phyloP scores from a whole-genome alignment of 2,888 invertebrate genomes.

The Rhorus exstirpatorius region DNA sequence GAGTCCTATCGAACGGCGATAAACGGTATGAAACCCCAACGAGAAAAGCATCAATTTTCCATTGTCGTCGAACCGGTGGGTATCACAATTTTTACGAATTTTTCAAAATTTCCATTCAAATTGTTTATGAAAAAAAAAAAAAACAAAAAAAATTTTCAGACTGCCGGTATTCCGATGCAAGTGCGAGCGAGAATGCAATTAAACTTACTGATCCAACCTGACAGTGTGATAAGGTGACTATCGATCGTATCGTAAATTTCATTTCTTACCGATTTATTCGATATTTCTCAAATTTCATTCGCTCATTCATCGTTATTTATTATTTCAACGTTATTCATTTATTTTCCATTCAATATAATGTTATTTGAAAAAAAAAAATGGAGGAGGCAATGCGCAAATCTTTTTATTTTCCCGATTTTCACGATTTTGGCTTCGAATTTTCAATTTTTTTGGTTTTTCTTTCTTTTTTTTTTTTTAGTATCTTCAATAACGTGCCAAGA shows the following conservation, averaged over 20 bases:
- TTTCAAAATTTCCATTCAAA: background rate
- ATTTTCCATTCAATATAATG: no score
- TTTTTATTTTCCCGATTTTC: background rate
- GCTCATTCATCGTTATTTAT: no score
- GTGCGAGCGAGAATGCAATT: slow-evolving; percentile 93
- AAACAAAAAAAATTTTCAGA: slow-evolving; percentile 80
- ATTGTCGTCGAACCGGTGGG: slow-evolving; percentile 90
- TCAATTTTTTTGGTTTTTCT: no score
- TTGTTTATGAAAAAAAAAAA: background rate
- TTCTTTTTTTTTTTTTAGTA: slow-evolving; percentile 85
- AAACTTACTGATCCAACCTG: slow-evolving; percentile 89
- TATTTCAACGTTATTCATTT: no score
- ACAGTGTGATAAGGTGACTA: slow-evolving; percentile 87
- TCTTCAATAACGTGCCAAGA: slow-evolving; percentile 87
- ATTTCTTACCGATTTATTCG: no score
- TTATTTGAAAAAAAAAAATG: no score
- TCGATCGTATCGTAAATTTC: background rate
- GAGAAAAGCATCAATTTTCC: slow-evolving; percentile 89
- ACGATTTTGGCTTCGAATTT: no score
- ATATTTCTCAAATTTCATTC: no score
- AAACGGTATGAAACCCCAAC: slow-evolving; percentile 89
- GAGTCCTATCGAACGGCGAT: slow-evolving; percentile 89
- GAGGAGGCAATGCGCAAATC: no score
- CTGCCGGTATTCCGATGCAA: slow-evolving; percentile 92
- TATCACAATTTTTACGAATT: slow-evolving; percentile 31